These are phyloP conservation scores for Sebastes umbrosus DNA, from an alignment of 2,797 vertebrate genomes.

Conservation along the genomic window DNA sequence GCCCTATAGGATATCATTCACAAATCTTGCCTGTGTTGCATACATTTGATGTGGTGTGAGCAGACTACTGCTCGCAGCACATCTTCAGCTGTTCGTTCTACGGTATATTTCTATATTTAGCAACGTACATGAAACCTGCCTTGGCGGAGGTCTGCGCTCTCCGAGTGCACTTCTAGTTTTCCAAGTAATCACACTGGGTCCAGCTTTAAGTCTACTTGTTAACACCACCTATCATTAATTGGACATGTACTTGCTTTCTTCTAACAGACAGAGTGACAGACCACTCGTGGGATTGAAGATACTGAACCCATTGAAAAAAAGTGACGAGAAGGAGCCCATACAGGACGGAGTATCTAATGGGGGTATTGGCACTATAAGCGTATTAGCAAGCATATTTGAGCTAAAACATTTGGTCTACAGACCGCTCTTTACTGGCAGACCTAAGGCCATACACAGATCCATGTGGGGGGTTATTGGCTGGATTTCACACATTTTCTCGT, in stretches of 20 bases:
- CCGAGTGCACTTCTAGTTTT: background rate
- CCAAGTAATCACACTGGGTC: background rate
- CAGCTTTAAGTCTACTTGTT: background rate
- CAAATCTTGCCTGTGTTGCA: background rate
- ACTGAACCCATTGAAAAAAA: background rate
- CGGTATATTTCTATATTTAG: too few species aligned
- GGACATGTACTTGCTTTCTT: background rate
- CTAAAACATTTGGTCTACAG: background rate
- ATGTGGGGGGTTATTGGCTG: background rate
- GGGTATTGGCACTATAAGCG: background rate
- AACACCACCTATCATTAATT: background rate
- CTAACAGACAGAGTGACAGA: background rate
- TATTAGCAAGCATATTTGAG: background rate
- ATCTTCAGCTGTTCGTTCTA: background rate
- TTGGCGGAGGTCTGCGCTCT: too few species aligned
- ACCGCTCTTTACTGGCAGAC: background rate
- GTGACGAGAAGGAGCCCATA: background rate
- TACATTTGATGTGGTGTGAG: background rate
- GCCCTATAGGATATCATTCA: background rate
- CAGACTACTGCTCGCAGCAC: conserved; percentile 1
- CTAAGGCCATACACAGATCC: background rate
- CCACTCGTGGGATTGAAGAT: background rate
- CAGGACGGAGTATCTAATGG: background rate
- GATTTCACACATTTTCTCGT: conserved; percentile 19
- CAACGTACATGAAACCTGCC: too few species aligned